phyloP scores from a whole-genome alignment of 2,113 vertebrate genomes.

The Phainopepla nitens region DNA sequence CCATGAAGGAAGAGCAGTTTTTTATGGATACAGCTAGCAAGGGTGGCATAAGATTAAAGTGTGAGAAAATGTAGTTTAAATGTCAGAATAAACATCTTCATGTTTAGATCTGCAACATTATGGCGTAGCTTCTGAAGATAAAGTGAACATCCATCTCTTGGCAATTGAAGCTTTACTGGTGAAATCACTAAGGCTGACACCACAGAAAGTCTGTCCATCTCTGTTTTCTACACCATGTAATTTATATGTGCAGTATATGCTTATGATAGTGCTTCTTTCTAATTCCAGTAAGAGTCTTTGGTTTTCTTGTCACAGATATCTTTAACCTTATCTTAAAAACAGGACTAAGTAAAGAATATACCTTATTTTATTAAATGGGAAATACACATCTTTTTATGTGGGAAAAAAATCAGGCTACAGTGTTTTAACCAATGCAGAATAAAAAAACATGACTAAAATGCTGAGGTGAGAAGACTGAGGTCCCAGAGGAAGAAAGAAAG shows the following conservation, averaged over 20 bases:
- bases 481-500: background rate
- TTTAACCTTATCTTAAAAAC: background rate
- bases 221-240: conserved; percentile 30
- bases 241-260: background rate
- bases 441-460: background rate
- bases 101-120: background rate
- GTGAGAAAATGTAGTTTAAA: background rate
- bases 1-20: background rate
- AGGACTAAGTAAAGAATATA: background rate
- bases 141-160: background rate
- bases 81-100: background rate
- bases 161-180: conserved; percentile 21
- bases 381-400: background rate
- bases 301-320: conserved; percentile 10
- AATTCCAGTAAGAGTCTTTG: background rate
- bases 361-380: background rate
- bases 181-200: background rate
- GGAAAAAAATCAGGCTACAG: background rate
- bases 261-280: background rate
- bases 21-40: background rate
- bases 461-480: background rate
- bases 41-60: background rate
- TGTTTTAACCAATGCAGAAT: background rate
- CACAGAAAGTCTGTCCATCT: conserved; percentile 28
- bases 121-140: conserved; percentile 6